Base-by-base conservation (phyloP, 2,113 vertebrate species). In the Perca schrenkii region DNA sequence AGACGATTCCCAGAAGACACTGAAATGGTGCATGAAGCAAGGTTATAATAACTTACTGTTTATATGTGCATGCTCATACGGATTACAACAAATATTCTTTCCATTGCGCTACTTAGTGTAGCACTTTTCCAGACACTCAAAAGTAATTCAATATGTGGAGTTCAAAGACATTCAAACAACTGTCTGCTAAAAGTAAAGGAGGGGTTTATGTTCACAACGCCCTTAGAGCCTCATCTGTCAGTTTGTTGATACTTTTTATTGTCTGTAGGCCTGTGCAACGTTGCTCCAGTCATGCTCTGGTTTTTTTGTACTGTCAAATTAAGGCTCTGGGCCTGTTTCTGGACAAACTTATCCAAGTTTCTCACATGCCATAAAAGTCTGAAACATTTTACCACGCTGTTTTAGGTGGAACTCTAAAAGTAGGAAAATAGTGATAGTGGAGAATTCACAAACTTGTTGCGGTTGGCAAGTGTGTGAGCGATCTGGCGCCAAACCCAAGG, bases 391-490 rank as follows among this genome's bases (percentile, higher is more conserved):
- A 74, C 19, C 43, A 50, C 16, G 53, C 58, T 25, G 16, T 62
- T 88, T 80, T 68, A 92, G 68, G 56, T 69, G 76, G 57, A 84
- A 75, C 25, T 49, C 25, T 62, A 69, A 65, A 53, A 79, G 72
- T 46, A 68, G 62, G 56, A 86, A 88, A 86, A 88, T 65, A 4
- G 25, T 58, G 70, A 91, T 82, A 86, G 72, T 67, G 49, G 63
- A 86, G 56, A 89, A 70, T 57, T 80, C 10, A 36, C n/a, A 78
- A 74, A 54, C 17, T n/a, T 87, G 90, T 91, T 91, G 66, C 82
- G 85, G 76, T 89, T 94, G 93, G 92, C 94, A 93, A 90, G 88
- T 61, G 57, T n/a, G 57, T 71, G 80, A 78, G 76, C 79, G 84
- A 86, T 81, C 86, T 91, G 91, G 92, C 91, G 62, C 77, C 43